Percentiles rank a stretch among this genome's conserved stretches.
These are phyloP conservation scores for Zygogramma bicolorata DNA, from an alignment of 2,888 invertebrate genomes.

Conservation along the genomic window DNA sequence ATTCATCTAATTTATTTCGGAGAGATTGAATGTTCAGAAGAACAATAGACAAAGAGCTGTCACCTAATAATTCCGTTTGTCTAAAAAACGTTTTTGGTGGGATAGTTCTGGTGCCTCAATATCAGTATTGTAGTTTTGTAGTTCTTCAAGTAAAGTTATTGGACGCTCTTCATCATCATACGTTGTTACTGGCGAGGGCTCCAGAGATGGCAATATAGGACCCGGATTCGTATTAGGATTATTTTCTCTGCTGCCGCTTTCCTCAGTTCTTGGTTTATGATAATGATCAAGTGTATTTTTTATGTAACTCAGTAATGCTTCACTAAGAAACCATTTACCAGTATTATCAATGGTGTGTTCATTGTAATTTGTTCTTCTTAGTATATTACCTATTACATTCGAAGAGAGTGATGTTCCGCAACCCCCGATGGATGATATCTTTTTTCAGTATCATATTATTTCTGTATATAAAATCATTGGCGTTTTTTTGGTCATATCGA, in stretches of 20 bases:
- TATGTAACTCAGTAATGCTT: not conserved
- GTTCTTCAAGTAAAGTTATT: not conserved
- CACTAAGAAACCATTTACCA: not conserved
- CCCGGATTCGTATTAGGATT: not conserved
- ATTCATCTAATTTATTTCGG: too few relatives aligned
- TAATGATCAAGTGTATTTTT: not conserved
- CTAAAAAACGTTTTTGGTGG: too few relatives aligned
- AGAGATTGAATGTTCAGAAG: too few relatives aligned
- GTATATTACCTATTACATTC: not conserved
- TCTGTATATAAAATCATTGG: not conserved
- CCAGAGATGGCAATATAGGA: not conserved
- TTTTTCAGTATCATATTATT: not conserved
- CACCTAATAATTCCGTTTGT: too few relatives aligned
- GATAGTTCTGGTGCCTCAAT: too few relatives aligned
- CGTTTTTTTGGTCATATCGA: not conserved
- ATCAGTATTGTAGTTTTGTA: not conserved
- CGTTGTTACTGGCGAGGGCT: not conserved
- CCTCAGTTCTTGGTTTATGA: too few relatives aligned
- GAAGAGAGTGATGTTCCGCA: not conserved
- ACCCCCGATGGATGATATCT: not conserved
- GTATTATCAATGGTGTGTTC: not conserved
- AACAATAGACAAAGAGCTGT: too few relatives aligned
- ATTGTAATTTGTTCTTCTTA: not conserved
- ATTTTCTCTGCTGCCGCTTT: not conserved
- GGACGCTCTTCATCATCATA: not conserved